Base-by-base conservation (phyloP, 2,888 invertebrate genomes). In the Hermaeophaga mercurialis region DNA sequence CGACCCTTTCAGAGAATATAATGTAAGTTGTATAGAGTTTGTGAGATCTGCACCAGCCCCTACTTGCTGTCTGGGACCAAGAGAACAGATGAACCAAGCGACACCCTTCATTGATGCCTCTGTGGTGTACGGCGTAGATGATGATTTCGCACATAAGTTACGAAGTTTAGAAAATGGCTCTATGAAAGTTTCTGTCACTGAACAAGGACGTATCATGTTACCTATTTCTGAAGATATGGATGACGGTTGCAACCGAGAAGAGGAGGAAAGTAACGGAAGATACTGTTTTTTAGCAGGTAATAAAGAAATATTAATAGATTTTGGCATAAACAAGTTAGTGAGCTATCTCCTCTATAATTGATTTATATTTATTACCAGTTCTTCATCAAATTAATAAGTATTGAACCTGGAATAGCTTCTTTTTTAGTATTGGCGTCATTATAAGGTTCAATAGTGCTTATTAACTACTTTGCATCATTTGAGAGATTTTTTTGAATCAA, bases 61-160 rank as follows among this genome's bases (percentile, higher is more conserved):
- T 0, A 87, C 85, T 1, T 91, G 91, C 56, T 82, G 84, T 67
- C 84, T 91, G 46, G 92, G 91, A 9, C 87, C 90, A 1, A 81
- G 94, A 4, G 86, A 95, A 70, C 95, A 94, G 70, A 73, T 94
- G 52, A 92, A 91, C 78, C 94, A 94, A 79, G 90, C 67, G 4
- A 87, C 91, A 0, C 82, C 92, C 0, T 95, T 85, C 75, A 84
- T 96, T 12, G 96, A 96, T 73, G 94, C 84, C 0, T 94, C 94
- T 0, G 84, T 84, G 1, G 85, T 95, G 8, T 95, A 95, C 70
- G 91, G 94, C 0, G 84, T 83, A 46, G 80, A 80, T 1, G 79
- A 80, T 2, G 73, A 76, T 3, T 78, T 83, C 1, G 81, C 79
- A 26, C 72, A 68, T 0, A 72, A 78, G 1, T 75, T 89, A n/a